These are phyloP conservation scores for Diacarnus erythraeanus DNA, from an alignment of 37 sponge, comb jelly and placozoan species.

Conservation along the genomic window DNA sequence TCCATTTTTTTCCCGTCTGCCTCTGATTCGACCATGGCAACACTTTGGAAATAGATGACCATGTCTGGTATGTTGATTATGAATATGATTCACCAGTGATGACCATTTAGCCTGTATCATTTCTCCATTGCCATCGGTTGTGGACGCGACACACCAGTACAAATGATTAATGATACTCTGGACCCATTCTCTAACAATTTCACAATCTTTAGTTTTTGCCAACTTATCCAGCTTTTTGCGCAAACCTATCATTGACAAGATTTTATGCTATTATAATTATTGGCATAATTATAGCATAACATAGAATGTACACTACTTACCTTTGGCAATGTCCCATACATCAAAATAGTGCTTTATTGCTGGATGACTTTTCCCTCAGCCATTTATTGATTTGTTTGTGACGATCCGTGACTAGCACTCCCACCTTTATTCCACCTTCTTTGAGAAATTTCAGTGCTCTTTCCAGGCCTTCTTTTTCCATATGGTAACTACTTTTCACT, in stretches of 20 bases:
- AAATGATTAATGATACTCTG: slow-evolving; percentile 54
- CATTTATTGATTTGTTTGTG: slow-evolving; percentile 55
- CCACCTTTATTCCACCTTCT: slow-evolving; percentile 11
- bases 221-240: slow-evolving; percentile 19
- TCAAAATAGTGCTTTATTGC: slow-evolving; percentile 47
- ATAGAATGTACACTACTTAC: slow-evolving; percentile 11
- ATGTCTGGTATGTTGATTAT: no score
- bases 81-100: no score
- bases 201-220: slow-evolving; percentile 41
- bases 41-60: no score
- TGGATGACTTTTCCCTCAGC: slow-evolving; percentile 13
- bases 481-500: slow-evolving; percentile 48
- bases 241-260: slow-evolving; percentile 9
- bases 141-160: slow-evolving; percentile 67
- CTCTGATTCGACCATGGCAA: no score
- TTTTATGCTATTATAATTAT: neutral
- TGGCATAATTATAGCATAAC: neutral
- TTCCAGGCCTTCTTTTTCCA: slow-evolving; percentile 60
- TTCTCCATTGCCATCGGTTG: no score
- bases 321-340: slow-evolving; percentile 69
- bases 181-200: slow-evolving; percentile 34
- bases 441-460: slow-evolving; percentile 15
- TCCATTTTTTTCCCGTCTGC: no score
- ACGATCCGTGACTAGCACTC: slow-evolving; percentile 35
- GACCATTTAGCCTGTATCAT: no score